Conservation (phyloP, 2,797 vertebrate species). For the Poeciliopsis presidionis region DNA sequence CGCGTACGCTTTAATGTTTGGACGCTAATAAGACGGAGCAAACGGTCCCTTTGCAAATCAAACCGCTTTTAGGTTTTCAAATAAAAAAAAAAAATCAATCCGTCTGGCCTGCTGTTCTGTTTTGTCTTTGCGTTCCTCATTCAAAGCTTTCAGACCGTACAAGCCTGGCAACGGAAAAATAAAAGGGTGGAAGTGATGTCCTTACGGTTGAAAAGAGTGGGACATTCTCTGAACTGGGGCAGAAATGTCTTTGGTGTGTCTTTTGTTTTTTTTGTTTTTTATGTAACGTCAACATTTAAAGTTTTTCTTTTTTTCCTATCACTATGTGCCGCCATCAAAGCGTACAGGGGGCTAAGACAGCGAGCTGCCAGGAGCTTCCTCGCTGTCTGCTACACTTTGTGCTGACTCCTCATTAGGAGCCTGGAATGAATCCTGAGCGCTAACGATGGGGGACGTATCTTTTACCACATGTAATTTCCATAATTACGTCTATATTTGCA, state of each 20-base stretch:
- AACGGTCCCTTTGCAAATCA: slow-evolving; percentile 39
- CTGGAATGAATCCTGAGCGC: slow-evolving; percentile 2
- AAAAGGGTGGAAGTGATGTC: slow-evolving; percentile 4
- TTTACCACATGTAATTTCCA: slow-evolving; percentile 3
- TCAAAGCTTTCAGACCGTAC: slow-evolving; percentile 18
- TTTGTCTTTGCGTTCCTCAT: slow-evolving; percentile 12
- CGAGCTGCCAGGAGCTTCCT: slow-evolving; percentile 15
- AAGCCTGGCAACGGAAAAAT: slow-evolving; percentile 13
- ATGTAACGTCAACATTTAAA: slow-evolving; percentile 19
- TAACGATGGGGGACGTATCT: slow-evolving; percentile 18
- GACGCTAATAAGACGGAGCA: slow-evolving; percentile 4
- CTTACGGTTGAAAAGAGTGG: slow-evolving; percentile 14
- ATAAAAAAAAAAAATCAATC: slow-evolving; percentile 23
- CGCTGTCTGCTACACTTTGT: background rate
- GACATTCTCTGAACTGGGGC: slow-evolving; percentile 20
- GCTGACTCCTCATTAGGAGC: slow-evolving; percentile 24
- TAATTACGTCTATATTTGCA: slow-evolving; percentile 18
- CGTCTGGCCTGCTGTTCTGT: slow-evolving; percentile 3
- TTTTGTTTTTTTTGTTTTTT: background rate
- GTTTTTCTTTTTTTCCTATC: slow-evolving; percentile 5
- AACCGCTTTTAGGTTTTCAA: slow-evolving; percentile 26
- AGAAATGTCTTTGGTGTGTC: slow-evolving; percentile 22
- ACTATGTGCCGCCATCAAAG: slow-evolving; percentile 16
- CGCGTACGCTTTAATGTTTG: slow-evolving; percentile 15
- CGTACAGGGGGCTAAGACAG: slow-evolving; percentile 8